Evolutionary conservation across 2,888 invertebrate genomes (phyloP), one percentile per base, ranked within the genome.

Genomic region (Ornithoptera alexandrae): DNA sequence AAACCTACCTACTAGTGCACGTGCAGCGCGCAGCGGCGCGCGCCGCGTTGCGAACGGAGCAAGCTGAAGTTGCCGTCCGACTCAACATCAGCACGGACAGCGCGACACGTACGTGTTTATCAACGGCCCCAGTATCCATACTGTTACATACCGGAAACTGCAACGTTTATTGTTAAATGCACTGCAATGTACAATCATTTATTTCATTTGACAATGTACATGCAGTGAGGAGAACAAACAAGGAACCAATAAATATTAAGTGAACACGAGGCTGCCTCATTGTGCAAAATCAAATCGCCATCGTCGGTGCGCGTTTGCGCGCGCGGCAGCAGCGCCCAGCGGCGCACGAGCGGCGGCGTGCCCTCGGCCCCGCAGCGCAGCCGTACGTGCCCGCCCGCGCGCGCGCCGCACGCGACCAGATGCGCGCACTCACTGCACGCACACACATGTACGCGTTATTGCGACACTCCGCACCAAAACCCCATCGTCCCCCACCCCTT

Each of bases 21-120:
- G n/a, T n/a, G n/a, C n/a, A n/a, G n/a, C n/a, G n/a, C n/a, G n/a
- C n/a, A n/a, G n/a, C n/a, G n/a, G n/a, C n/a, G n/a, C n/a, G n/a
- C n/a, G 95, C 95, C 68, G 94, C 92, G 89, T 97, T 97, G 80
- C 95, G 95, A 66, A 95, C 96, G 63, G 94, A 92, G 82, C 96
- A 96, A 67, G 96, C n/a, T 95, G 88, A 96, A 96, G 93, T 96
- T 96, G 94, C 94, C 72, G 94, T 88, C 64, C 93, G 93, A 89
- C 75, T 95, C 95, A 70, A 94, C 91, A 78, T 94, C 96, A 95
- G 20, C 62, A 22, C 39, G 10, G 8, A 39, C 39, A 39, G 39
- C 39, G 5, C 3, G 6, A 6, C 39, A 1, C 7, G 10, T 10
- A 10, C 10, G 39, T 39, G 39, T 24, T 24, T 24, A 24, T 24